Evolutionary conservation across 2,113 vertebrate genomes (phyloP), one percentile per base, ranked within the genome.

Genomic region (Merops nubicus): DNA sequence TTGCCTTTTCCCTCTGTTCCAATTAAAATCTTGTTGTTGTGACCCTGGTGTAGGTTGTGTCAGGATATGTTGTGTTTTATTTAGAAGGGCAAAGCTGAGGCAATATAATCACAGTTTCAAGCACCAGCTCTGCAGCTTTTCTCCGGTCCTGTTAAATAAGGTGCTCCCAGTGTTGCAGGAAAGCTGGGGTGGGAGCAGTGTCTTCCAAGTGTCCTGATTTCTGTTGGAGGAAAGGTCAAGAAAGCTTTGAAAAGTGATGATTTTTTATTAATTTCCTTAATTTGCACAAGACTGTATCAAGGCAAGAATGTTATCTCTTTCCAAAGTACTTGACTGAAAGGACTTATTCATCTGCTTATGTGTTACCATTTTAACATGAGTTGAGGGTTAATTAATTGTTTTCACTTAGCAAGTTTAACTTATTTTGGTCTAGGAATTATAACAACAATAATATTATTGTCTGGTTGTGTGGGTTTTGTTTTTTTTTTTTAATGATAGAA

Each of bases 401-500:
- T 83, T 64, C 22, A 51, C 43, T 77, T 76, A 53, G 15, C 16
- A 76, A 90, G 17, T 47, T 65, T 56, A 56, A 13, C 3, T 36
- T 38, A 60, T 25, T 65, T 54, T 70, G 1, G 9, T 29, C 17
- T 57, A 62, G 40, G 36, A 69, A 76, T 91, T 89, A 50, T 50
- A 80, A 48, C 15, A 77, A n/a, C 15, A 79, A 9, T 40, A 79
- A 65, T 36, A 45, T 62, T 31, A 15, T 60, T 72, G 31, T 14
- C 42, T 2, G 4, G n/a, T n/a, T n/a, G n/a, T n/a, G n/a, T n/a
- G n/a, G n/a, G n/a, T n/a, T n/a, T n/a, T n/a, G n/a, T n/a, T n/a
- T n/a, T n/a, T n/a, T 70, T 94, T 95, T 19, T 85, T 92, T 91
- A 83, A 57, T 62, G 81, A 53, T 57, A 53, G 74, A 89, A 50